Evolutionary conservation across 2,888 invertebrate species (phyloP).

Genomic region (Melieria picta): DNA sequence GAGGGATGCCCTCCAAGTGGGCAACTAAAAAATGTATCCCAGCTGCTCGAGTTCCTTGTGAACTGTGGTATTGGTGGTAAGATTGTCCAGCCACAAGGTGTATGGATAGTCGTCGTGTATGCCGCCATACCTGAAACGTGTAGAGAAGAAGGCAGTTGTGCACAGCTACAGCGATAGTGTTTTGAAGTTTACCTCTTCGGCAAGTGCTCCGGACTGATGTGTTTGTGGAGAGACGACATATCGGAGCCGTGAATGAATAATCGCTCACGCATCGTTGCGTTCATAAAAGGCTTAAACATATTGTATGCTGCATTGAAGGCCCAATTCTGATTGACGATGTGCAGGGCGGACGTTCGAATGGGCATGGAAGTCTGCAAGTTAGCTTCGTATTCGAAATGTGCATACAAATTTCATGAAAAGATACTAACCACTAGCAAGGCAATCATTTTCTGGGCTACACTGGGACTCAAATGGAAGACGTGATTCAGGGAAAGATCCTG

Average conservation of each 20-base stretch:
- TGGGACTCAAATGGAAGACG: constrained; percentile 78
- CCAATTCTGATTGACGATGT: constrained; percentile 85
- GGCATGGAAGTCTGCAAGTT: constrained; percentile 76
- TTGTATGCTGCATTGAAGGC: constrained; percentile 81
- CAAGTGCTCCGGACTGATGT: constrained; percentile 75
- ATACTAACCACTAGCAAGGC: constrained; percentile 76
- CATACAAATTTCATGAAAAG: not conserved
- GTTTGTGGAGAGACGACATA: constrained; percentile 77
- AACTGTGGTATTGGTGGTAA: constrained; percentile 70
- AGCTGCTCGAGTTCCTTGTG: constrained; percentile 72
- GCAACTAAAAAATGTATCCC: constrained; percentile 70
- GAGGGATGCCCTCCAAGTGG: not conserved
- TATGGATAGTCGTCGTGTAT: constrained; percentile 77
- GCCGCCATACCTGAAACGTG: constrained; percentile 59
- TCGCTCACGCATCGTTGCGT: constrained; percentile 73
- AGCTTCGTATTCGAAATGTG: not conserved
- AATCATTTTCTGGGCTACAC: constrained; percentile 74
- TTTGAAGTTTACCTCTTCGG: constrained; percentile 69
- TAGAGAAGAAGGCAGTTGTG: not conserved
- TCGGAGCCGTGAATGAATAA: constrained; percentile 75
- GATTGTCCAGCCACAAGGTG: constrained; percentile 76
- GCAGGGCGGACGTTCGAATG: constrained; percentile 77
- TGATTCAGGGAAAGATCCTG: constrained; percentile 77
- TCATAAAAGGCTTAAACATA: constrained; percentile 81
- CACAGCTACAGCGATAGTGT: not conserved